These are phyloP conservation scores for Spilogale gracilis DNA, from an alignment of 2,113 vertebrate genomes.

Conservation along the genomic window DNA sequence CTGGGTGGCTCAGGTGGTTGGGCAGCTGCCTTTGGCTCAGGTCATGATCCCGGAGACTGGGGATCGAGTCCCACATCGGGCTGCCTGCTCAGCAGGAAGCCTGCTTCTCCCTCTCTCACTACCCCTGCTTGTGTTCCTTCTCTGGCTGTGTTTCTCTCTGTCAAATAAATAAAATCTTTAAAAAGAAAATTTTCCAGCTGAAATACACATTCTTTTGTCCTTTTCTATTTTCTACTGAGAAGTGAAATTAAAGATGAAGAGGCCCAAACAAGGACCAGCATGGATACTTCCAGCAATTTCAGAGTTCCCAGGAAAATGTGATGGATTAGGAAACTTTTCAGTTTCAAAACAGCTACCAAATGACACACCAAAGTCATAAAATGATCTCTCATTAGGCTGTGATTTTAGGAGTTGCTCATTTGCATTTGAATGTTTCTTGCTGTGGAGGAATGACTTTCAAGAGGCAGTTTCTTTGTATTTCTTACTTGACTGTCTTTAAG, in stretches of 20 bases:
- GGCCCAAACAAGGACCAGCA: constrained; percentile 3
- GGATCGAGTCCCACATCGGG: no score
- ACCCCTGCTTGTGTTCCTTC: no score
- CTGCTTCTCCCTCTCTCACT: no score
- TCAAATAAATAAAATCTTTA: no score
- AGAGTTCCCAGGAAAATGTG: constrained; percentile 27
- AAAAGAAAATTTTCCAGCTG: neutral
- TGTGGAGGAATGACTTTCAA: neutral
- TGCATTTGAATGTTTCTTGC: constrained; percentile 7
- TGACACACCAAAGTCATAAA: constrained; percentile 10
- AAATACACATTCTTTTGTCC: constrained; percentile 15
- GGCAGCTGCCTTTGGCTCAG: no score
- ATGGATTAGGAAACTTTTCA: neutral
- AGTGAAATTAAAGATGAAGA: constrained; percentile 50
- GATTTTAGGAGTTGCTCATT: neutral
- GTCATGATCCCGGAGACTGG: no score
- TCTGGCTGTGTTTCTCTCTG: no score
- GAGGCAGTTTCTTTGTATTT: constrained; percentile 49
- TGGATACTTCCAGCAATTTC: constrained; percentile 26
- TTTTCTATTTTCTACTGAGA: neutral
- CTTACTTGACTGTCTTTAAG: neutral
- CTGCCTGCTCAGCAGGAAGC: no score
- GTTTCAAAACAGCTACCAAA: constrained; percentile 47
- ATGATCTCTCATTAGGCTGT: neutral
- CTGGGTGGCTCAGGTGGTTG: no score